These are phyloP conservation scores for Sycobia sp. DNA, from an alignment of 1,140 invertebrate species.

Conservation along the genomic window DNA sequence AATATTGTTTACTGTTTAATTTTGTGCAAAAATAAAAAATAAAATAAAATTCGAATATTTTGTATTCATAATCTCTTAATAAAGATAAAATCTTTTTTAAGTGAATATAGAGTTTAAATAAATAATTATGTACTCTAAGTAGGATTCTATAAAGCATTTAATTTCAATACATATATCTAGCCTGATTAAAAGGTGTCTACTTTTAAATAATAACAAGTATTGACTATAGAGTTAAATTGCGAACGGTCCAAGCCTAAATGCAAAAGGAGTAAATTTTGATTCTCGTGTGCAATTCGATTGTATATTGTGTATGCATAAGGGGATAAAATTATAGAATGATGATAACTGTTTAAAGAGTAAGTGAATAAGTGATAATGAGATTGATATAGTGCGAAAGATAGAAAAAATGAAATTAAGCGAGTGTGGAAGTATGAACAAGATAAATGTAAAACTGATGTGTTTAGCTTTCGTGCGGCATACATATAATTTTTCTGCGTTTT, in stretches of 20 bases:
- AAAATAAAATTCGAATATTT: background rate
- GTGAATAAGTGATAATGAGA: too few relatives aligned
- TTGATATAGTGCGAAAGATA: conserved; percentile 23
- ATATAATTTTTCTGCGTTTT: conserved; percentile 14
- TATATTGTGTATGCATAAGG: conserved; percentile 22
- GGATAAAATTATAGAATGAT: conserved; percentile 27
- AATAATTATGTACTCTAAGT: too few relatives aligned
- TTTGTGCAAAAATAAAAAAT: background rate
- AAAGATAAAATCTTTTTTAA: conserved; percentile 3
- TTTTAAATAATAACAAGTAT: background rate
- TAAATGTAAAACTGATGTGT: background rate
- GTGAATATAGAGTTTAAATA: background rate
- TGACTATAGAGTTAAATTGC: too few relatives aligned
- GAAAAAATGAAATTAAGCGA: conserved; percentile 16
- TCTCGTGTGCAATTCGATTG: conserved; percentile 26
- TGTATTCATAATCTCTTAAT: background rate
- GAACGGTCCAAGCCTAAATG: too few relatives aligned
- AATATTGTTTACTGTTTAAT: too few relatives aligned
- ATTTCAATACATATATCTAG: too few relatives aligned
- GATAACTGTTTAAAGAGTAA: too few relatives aligned
- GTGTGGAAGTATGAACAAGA: conserved; percentile 3
- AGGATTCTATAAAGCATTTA: too few relatives aligned
- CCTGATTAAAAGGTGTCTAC: too few relatives aligned
- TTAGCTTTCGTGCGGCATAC: conserved; percentile 14
- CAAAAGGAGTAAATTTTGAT: too few relatives aligned